These are phyloP conservation scores for Solenopsis fugax DNA, from an alignment of 1,140 invertebrate species.

Conservation along the genomic window DNA sequence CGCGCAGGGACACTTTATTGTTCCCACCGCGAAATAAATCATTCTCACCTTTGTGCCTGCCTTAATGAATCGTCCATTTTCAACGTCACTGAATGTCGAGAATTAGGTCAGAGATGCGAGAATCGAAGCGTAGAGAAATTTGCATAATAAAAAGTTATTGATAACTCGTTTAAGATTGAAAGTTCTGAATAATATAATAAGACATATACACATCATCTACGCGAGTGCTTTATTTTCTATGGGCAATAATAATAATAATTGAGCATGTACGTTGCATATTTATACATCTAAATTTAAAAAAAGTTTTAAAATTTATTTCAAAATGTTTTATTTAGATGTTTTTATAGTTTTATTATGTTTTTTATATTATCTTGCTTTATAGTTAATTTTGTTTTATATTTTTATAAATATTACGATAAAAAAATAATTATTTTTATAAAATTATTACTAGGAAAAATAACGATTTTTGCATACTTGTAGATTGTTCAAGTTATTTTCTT, in stretches of 20 bases:
- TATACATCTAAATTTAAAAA: neutral
- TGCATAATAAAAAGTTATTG: slow-evolving; percentile 16
- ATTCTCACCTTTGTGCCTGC: slow-evolving; percentile 22
- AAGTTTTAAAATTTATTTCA: neutral
- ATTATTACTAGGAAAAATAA: neutral
- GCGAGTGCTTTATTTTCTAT: neutral
- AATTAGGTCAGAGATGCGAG: too few species aligned
- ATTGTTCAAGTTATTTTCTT: neutral
- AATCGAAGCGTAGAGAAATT: neutral
- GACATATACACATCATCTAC: neutral
- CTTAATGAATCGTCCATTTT: slow-evolving; percentile 62
- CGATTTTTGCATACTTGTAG: neutral
- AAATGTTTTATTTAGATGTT: neutral
- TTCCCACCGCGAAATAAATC: slow-evolving; percentile 51
- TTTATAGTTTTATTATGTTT: neutral
- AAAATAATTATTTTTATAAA: neutral
- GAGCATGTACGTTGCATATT: too few species aligned
- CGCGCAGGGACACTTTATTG: slow-evolving; percentile 20
- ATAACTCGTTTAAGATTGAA: slow-evolving; percentile 2
- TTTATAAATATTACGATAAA: neutral
- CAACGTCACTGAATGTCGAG: slow-evolving; percentile 34
- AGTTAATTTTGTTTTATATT: neutral
- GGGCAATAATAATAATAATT: neutral
- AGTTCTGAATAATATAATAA: too few species aligned
- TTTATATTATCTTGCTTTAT: too few species aligned